Evolutionary conservation across 2,888 invertebrate species (phyloP).

Genomic region (Strigamia transsilvanica): DNA sequence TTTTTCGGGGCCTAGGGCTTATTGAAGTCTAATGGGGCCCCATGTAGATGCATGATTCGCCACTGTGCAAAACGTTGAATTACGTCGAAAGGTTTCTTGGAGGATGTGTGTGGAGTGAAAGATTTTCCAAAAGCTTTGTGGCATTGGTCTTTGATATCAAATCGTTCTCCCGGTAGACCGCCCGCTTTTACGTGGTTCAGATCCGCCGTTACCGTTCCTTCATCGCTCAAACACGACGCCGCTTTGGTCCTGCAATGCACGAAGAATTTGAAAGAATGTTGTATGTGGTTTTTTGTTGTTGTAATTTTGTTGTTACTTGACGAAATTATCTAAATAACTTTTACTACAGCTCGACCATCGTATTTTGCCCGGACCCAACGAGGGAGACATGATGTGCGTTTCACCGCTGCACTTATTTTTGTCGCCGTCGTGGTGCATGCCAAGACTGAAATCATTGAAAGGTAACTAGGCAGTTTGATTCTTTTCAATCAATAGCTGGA

Average conservation of each 20-base stretch:
- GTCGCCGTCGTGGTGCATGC: slow-evolving; percentile 64
- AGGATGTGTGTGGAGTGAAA: background rate
- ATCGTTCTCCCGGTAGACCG: slow-evolving; percentile 36
- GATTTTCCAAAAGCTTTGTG: slow-evolving; percentile 6
- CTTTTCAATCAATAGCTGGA: too few relatives aligned
- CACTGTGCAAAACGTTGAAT: too few relatives aligned
- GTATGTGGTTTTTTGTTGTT: too few relatives aligned
- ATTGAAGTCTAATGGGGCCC: too few relatives aligned
- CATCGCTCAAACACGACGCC: background rate
- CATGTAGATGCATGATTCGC: too few relatives aligned
- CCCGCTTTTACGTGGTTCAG: background rate
- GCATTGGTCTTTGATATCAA: slow-evolving; percentile 25
- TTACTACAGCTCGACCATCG: slow-evolving; percentile 64
- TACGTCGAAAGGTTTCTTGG: slow-evolving; percentile 17
- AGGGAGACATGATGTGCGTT: slow-evolving; percentile 62
- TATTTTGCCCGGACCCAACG: slow-evolving; percentile 63
- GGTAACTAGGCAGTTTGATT: too few relatives aligned
- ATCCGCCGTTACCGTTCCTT: background rate
- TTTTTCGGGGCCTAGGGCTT: too few relatives aligned
- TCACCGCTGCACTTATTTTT: slow-evolving; percentile 61
- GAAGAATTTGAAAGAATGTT: too few relatives aligned
- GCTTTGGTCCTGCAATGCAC: background rate
- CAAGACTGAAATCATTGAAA: slow-evolving; percentile 59
- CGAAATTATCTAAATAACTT: slow-evolving; percentile 61
- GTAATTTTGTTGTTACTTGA: slow-evolving; percentile 58